These are phyloP conservation scores for Crossocerus cetratus DNA, from an alignment of 2,888 invertebrate species.

Conservation along the genomic window DNA sequence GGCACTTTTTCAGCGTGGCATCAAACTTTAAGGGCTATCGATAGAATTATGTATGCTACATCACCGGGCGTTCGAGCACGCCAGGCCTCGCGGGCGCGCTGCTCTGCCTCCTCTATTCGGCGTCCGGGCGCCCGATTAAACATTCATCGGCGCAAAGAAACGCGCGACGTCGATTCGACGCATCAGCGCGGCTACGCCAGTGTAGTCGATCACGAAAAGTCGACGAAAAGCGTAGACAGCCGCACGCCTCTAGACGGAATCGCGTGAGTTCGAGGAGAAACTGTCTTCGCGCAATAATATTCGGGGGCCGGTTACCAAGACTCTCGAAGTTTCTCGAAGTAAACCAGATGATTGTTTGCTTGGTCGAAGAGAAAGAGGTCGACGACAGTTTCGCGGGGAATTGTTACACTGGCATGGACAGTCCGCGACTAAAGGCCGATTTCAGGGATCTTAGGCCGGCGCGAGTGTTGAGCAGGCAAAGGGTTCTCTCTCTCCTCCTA, in stretches of 20 bases:
- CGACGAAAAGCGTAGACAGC: not conserved
- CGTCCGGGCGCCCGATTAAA: not conserved
- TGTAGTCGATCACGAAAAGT: not conserved
- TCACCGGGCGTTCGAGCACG: constrained; percentile 1
- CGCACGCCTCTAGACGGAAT: not conserved
- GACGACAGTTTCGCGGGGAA: no score
- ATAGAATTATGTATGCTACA: constrained; percentile 3
- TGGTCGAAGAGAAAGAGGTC: no score
- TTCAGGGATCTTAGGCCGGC: no score
- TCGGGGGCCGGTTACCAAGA: no score
- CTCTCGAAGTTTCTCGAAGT: no score
- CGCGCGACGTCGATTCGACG: not conserved
- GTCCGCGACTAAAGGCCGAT: no score
- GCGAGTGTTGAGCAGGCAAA: constrained; percentile 32
- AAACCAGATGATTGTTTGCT: no score
- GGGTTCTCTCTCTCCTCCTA: not conserved
- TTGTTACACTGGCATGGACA: no score
- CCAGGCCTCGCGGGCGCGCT: not conserved
- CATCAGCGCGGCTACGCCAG: not conserved
- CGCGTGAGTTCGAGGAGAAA: not conserved
- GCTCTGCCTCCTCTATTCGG: not conserved
- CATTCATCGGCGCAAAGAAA: not conserved
- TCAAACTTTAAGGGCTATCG: constrained; percentile 1
- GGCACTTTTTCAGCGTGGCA: not conserved
- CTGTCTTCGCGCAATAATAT: no score